These are phyloP conservation scores for Lycocerus yunnanus DNA, from an alignment of 2,888 invertebrate species.

Conservation along the genomic window DNA sequence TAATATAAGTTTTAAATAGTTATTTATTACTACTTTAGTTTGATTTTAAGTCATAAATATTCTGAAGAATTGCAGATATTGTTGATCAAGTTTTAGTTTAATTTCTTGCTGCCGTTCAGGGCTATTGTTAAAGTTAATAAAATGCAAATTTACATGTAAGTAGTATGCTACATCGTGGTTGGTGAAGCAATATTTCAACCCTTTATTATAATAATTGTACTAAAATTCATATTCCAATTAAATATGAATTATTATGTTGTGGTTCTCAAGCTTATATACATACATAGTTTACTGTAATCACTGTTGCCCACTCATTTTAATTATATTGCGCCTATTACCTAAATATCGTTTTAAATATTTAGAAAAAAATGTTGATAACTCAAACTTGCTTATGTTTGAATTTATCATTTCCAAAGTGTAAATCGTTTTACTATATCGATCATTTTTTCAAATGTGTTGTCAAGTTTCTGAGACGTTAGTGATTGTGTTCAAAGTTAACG, in stretches of 20 bases:
- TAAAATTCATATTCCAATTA: not conserved
- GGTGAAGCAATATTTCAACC: not conserved
- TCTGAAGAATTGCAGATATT: not conserved
- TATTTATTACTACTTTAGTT: constrained; percentile 33
- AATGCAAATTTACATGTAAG: not conserved
- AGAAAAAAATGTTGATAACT: no score
- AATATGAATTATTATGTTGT: not conserved
- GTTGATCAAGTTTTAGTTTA: constrained; percentile 7
- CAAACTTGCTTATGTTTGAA: no score
- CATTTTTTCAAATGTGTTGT: no score
- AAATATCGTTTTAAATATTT: no score
- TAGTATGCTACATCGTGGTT: not conserved
- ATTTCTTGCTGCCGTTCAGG: constrained; percentile 6
- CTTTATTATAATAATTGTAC: not conserved
- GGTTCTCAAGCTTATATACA: not conserved
- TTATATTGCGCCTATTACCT: not conserved
- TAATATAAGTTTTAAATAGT: constrained; percentile 25
- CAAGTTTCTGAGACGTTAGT: no score
- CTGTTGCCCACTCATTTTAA: not conserved
- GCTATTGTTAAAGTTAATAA: not conserved
- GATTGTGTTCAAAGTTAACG: no score
- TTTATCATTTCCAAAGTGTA: no score
- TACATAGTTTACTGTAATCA: not conserved
- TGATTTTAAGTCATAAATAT: constrained; percentile 33
- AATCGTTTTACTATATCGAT: no score